phyloP scores from a whole-genome alignment of 2,888 invertebrate genomes.

The Chloroclysta siterata region DNA sequence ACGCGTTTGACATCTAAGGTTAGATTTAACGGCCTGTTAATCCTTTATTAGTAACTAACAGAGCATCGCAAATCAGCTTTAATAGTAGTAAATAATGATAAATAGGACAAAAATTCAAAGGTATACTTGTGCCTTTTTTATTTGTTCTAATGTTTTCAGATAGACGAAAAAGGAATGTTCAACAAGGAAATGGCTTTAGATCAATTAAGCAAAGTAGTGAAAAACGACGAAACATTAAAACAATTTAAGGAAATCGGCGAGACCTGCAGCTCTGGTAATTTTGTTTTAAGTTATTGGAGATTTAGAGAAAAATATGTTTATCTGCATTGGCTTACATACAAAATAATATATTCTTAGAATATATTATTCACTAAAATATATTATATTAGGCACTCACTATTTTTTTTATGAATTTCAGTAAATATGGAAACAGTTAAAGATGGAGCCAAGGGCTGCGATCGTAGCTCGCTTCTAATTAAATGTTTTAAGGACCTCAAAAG shows the following conservation, averaged over 20 bases:
- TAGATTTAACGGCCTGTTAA: too few species aligned
- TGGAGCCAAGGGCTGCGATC: conserved; percentile 53
- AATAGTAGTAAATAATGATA: too few species aligned
- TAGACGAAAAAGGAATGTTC: conserved; percentile 23
- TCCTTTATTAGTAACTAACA: too few species aligned
- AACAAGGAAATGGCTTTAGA: background rate
- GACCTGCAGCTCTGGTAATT: conserved; percentile 5
- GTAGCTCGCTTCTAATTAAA: conserved; percentile 49
- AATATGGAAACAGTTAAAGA: conserved; percentile 52
- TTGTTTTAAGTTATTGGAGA: background rate
- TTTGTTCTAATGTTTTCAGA: conserved; percentile 17
- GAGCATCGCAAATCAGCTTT: too few species aligned
- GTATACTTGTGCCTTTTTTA: background rate
- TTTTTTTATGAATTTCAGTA: conserved; percentile 45
- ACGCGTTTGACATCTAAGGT: too few species aligned
- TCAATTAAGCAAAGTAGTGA: conserved; percentile 1
- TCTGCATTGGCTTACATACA: too few species aligned
- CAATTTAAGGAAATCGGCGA: background rate
- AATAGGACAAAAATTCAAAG: too few species aligned
- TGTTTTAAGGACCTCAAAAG: conserved; percentile 53
- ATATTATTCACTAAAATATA: too few species aligned
- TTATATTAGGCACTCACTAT: background rate
- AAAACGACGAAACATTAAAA: background rate
- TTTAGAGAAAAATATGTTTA: too few species aligned
- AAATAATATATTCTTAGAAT: too few species aligned